Evolutionary conservation across 2,113 vertebrate species (phyloP), one percentile per base, ranked within the genome.

Genomic region (Cricetomys ansorgei): DNA sequence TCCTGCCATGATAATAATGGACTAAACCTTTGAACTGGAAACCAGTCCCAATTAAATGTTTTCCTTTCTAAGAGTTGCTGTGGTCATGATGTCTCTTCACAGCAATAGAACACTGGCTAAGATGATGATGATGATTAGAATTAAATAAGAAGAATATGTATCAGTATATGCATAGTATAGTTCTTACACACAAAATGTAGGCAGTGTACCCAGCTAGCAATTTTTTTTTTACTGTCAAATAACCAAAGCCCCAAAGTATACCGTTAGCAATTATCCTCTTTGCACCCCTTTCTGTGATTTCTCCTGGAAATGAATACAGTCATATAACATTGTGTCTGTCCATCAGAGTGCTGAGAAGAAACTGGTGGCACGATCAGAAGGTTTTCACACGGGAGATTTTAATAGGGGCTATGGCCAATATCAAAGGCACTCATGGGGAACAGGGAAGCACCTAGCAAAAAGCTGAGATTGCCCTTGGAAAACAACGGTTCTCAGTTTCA

Each of bases 221-320:
- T 76, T 85, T 95, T 89, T 27, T 69, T 80, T 94, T 90, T 34
- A 65, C 64, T 48, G 23, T 69, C 48, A 88, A 89, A 62, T 86
- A 89, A 89, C 9, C 34, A 40, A 88, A 90, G 8, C 8, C 31
- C 88, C 7, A 90, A 89, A 43, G 8, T 23, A 80, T 7, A 43
- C 1, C 19, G 48, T 86, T 85, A 80, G 43, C 7, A 27, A 34
- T 76, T 92, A 85, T 59, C 76, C n/a, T 45, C 45, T 88, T 85
- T 80, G 13, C 15, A 79, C 50, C 75, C 21, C 2, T 85, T 90
- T 87, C 70, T 76, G n/a, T 43, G 40, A 7, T n/a, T 17, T 19
- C 94, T 70, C 57, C 40, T 31, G 80, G 70, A 85, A 92, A 81
- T 81, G 50, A 80, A n/a, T 85, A 64, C 43, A 65, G 21, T 43